Base-by-base conservation (phyloP, 2,797 vertebrate species). In the Astyanax mexicanus region DNA sequence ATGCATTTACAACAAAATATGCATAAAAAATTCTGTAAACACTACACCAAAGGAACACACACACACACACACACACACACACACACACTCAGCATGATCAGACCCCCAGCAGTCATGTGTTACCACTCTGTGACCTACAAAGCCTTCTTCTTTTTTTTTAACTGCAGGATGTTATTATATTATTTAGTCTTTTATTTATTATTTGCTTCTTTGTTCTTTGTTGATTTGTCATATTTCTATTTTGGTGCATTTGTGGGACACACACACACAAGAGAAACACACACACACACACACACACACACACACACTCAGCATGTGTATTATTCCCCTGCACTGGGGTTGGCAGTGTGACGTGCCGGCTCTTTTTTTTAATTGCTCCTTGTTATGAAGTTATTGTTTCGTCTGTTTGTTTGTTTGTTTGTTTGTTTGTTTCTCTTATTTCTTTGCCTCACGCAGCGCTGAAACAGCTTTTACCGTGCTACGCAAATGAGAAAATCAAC, bases 401-500 rank as follows among this genome's bases (percentile, higher is more conserved):
- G 73, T 68, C 54, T 40, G 60, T 54, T 54, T 49, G 68, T 54
- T 38, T n/a, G n/a, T 69, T 58, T 66, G 57, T 76, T 77, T 70
- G 21, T 44, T 62, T 49, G 55, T 72, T 35, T 65, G 40, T 78
- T 21, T 49, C n/a, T 69, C 25, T 54, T 54, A 27, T 6, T 40
- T 52, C 44, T 57, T 70, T 42, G 19, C 25, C 62, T 70, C 69
- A 77, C 44, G 66, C 60, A 13, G 25, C 44, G 55, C 37, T 49
- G 21, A 65, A 73, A 72, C 69, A 81, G 65, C 61, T 81, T 74
- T 67, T 60, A 72, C 29, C 10, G 54, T 45, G 19, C 51, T 52
- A 64, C 80, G 61, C 70, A 29, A 74, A 74, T 61, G 58, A 65
- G 69, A 62, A 73, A 82, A 82, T 65, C 62, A 69, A 52, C 58